Evolutionary conservation across 2,797 vertebrate genomes (phyloP).

Genomic region (Epinephelus coioides): DNA sequence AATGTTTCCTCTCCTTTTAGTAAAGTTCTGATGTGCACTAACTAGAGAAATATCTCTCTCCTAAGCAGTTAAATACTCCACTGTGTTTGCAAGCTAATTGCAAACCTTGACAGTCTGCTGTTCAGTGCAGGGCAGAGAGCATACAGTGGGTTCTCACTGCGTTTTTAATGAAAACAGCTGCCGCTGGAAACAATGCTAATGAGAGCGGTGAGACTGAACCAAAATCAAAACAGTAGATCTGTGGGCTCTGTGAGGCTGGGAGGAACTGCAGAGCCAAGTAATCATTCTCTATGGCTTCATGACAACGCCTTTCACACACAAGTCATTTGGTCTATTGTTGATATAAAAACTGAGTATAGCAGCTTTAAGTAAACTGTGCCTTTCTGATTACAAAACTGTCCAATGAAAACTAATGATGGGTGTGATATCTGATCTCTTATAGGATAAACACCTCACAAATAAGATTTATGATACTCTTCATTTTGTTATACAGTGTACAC

Average conservation of each 20-base stretch:
- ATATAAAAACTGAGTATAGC: not conserved
- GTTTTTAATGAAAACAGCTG: not conserved
- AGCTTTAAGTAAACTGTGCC: slow-evolving; percentile 11
- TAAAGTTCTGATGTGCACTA: too few species aligned
- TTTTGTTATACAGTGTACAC: not conserved
- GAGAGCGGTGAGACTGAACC: not conserved
- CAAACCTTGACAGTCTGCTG: not conserved
- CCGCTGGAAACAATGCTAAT: not conserved
- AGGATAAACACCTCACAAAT: slow-evolving; percentile 18
- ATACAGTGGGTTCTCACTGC: too few species aligned
- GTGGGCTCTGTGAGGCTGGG: not conserved
- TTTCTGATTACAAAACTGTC: not conserved
- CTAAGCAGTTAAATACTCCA: not conserved
- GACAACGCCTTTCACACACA: not conserved
- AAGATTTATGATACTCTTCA: not conserved
- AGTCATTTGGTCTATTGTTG: not conserved
- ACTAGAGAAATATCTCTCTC: too few species aligned
- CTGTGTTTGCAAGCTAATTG: not conserved
- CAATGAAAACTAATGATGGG: not conserved
- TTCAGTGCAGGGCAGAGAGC: not conserved
- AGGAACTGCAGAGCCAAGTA: not conserved
- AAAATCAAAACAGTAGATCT: not conserved
- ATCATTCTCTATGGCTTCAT: not conserved
- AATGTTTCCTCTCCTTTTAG: too few species aligned
- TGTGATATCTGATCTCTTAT: not conserved